Evolutionary conservation across 1,140 invertebrate species (phyloP).

Genomic region (Ips nitidus): DNA sequence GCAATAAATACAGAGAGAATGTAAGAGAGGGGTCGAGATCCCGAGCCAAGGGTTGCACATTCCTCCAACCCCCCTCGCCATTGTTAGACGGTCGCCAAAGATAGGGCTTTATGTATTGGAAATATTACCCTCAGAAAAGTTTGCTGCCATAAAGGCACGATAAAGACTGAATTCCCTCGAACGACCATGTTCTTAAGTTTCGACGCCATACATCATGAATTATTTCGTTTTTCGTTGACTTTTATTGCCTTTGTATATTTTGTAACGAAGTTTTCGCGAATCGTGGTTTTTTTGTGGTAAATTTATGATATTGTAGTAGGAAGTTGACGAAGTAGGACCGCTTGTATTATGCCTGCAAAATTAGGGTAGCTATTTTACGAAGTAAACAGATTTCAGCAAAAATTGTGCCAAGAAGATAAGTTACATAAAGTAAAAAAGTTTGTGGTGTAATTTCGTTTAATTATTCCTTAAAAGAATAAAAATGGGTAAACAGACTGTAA

Average conservation of each 20-base stretch:
- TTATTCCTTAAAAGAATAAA: too few relatives aligned
- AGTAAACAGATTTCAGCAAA: too few relatives aligned
- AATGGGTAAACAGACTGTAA: too few relatives aligned
- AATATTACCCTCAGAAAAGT: constrained; percentile 45
- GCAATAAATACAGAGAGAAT: constrained; percentile 29
- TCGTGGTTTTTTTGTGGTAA: too few relatives aligned
- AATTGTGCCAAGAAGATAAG: too few relatives aligned
- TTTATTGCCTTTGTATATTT: constrained; percentile 35
- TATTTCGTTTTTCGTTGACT: constrained; percentile 33
- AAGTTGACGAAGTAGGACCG: too few relatives aligned
- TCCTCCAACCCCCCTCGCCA: constrained; percentile 24
- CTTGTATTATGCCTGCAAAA: too few relatives aligned
- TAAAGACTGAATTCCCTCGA: constrained; percentile 23
- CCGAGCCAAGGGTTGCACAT: constrained; percentile 39
- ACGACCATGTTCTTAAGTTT: constrained; percentile 37
- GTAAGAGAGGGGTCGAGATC: constrained; percentile 19
- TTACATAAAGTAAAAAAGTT: too few relatives aligned
- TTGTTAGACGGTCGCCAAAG: constrained; percentile 34
- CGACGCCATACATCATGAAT: constrained; percentile 36
- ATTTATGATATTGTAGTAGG: too few relatives aligned
- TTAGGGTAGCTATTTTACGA: too few relatives aligned
- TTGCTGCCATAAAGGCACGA: constrained; percentile 18
- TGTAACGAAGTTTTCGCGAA: constrained; percentile 8
- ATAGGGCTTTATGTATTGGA: constrained; percentile 45
- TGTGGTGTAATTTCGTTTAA: too few relatives aligned